phyloP scores from a whole-genome alignment of 2,888 invertebrate genomes.

The Microdon myrmicae region DNA sequence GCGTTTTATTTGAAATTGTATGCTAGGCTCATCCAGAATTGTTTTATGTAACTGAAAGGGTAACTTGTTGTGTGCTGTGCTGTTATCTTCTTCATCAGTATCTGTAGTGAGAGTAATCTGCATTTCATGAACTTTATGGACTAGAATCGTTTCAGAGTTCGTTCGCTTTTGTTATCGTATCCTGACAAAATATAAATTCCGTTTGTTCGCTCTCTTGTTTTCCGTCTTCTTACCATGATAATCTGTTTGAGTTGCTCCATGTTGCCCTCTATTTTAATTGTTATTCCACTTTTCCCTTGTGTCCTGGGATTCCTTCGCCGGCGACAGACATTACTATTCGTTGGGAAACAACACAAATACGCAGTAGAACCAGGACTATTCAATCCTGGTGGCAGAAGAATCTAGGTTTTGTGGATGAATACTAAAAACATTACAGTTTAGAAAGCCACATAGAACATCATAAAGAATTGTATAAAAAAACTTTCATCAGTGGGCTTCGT shows the following conservation, averaged over 20 bases:
- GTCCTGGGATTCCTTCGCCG: constrained; percentile 20
- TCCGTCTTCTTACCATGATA: background rate
- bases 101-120: constrained; percentile 31
- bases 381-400: too few species aligned
- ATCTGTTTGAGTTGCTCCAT: background rate
- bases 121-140: constrained; percentile 33
- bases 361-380: too few species aligned
- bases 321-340: too few species aligned
- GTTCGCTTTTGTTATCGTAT: constrained; percentile 5
- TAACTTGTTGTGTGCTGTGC: background rate
- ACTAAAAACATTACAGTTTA: too few species aligned
- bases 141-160: constrained; percentile 26
- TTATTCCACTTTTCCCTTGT: constrained; percentile 8
- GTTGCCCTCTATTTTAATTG: constrained; percentile 29
- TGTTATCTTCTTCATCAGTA: constrained; percentile 11
- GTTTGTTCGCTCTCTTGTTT: constrained; percentile 5
- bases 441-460: too few species aligned
- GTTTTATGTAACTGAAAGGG: constrained; percentile 11
- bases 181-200: too few species aligned
- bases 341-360: too few species aligned
- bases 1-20: background rate
- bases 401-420: too few species aligned
- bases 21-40: constrained; percentile 15
- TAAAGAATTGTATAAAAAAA: too few species aligned
- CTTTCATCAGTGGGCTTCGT: too few species aligned